phyloP scores from a whole-genome alignment of 53 echinoderm and acorn worm genomes.

The Paracentrotus lividus region DNA sequence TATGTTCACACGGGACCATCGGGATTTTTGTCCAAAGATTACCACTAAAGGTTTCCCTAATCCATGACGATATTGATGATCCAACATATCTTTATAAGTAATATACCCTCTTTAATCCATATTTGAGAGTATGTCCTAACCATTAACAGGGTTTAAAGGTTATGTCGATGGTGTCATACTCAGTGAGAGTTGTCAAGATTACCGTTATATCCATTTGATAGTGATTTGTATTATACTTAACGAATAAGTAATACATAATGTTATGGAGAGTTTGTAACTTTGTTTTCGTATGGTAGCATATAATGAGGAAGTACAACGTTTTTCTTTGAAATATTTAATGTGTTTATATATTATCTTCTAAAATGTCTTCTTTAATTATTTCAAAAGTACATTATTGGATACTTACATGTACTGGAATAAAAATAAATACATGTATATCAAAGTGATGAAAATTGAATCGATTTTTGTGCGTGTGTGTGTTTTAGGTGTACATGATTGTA shows the following conservation, averaged over 20 bases:
- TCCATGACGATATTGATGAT: too few relatives aligned
- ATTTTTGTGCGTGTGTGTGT: not conserved
- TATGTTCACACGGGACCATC: too few relatives aligned
- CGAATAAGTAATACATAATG: not conserved
- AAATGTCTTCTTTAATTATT: not conserved
- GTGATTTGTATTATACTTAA: not conserved
- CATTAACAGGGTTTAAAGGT: not conserved
- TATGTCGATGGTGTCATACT: not conserved
- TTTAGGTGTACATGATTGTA: not conserved
- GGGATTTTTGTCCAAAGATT: too few relatives aligned
- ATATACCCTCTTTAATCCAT: too few relatives aligned
- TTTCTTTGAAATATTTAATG: not conserved
- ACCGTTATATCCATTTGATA: not conserved
- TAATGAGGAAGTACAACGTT: not conserved
- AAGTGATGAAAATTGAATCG: not conserved
- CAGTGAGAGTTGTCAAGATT: not conserved
- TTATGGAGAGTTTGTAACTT: not conserved
- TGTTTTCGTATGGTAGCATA: not conserved
- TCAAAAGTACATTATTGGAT: not conserved
- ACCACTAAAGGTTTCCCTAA: too few relatives aligned
- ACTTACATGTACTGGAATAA: not conserved
- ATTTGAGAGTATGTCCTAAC: not conserved
- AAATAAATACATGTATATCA: too few relatives aligned
- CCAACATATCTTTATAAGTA: too few relatives aligned
- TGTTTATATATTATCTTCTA: too few relatives aligned